Evolutionary conservation across 2,113 vertebrate genomes (phyloP).

Genomic region (Chionomys nivalis): DNA sequence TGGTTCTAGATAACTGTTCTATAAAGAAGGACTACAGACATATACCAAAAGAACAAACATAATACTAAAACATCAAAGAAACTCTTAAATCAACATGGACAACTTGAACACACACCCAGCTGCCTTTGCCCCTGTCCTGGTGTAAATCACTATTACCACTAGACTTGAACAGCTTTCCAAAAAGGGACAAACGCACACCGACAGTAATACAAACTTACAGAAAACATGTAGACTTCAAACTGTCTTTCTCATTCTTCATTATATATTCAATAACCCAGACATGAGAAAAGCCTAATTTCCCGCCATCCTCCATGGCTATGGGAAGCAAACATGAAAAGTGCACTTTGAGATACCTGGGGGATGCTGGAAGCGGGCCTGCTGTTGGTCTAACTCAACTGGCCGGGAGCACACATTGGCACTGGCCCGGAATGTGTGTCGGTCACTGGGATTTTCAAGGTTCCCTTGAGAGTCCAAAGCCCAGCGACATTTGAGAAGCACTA

Average conservation of each 20-base stretch:
- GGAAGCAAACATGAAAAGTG: background rate
- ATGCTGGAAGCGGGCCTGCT: background rate
- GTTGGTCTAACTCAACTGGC: background rate
- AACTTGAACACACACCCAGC: background rate
- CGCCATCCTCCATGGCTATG: background rate
- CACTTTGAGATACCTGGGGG: background rate
- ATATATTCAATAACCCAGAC: background rate
- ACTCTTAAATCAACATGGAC: background rate
- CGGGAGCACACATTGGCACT: background rate
- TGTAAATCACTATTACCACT: background rate
- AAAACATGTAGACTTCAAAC: background rate
- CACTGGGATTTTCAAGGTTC: background rate
- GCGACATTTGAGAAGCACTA: background rate
- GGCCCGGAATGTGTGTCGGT: background rate
- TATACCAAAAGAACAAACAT: background rate
- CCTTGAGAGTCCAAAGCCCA: background rate
- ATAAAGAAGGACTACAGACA: constrained; percentile 36
- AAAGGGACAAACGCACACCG: background rate
- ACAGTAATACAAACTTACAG: constrained; percentile 4
- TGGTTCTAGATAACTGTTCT: background rate
- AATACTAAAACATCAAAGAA: background rate
- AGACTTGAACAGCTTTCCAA: background rate
- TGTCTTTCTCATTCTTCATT: constrained; percentile 19
- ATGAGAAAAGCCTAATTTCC: background rate
- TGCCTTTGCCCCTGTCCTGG: background rate